A percentile compares a stretch with the other conserved stretches of the same genome.
Conservation (phyloP, 1,140 invertebrate genomes). For the Sitophilus oryzae region DNA sequence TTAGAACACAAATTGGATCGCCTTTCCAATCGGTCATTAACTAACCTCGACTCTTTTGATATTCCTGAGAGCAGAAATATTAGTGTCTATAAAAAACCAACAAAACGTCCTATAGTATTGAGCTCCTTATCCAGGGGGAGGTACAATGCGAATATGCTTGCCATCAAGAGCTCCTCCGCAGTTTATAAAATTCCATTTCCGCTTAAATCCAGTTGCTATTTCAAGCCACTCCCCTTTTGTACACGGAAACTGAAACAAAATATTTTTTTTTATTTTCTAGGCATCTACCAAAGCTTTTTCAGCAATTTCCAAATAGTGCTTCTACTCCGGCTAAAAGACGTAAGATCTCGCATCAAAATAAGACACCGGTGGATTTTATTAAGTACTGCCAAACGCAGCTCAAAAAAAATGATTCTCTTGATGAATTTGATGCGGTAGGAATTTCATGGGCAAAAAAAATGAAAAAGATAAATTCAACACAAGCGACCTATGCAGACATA, state of each 20-base stretch:
- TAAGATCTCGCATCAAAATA: not conserved
- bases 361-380: conserved; percentile 1
- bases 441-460: conserved; percentile 19
- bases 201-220: conserved; percentile 6
- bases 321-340: not conserved
- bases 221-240: not conserved
- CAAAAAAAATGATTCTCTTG: not conserved
- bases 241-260: not conserved
- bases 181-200: conserved; percentile 5
- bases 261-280: no score
- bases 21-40: not conserved
- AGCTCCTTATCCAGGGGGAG: no score
- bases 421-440: conserved; percentile 11
- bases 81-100: no score
- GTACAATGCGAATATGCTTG: no score
- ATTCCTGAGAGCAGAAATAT: no score
- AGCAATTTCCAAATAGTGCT: not conserved
- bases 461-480: conserved; percentile 17
- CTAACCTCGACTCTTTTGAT: not conserved
- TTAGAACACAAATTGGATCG: not conserved
- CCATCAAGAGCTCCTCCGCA: not conserved
- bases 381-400: not conserved
- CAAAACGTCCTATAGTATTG: no score
- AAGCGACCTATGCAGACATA: conserved; percentile 14
- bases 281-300: no score